Evolutionary conservation across 2,797 vertebrate species (phyloP), one percentile per base, ranked within the genome.

Genomic region (Pangasius macronema): DNA sequence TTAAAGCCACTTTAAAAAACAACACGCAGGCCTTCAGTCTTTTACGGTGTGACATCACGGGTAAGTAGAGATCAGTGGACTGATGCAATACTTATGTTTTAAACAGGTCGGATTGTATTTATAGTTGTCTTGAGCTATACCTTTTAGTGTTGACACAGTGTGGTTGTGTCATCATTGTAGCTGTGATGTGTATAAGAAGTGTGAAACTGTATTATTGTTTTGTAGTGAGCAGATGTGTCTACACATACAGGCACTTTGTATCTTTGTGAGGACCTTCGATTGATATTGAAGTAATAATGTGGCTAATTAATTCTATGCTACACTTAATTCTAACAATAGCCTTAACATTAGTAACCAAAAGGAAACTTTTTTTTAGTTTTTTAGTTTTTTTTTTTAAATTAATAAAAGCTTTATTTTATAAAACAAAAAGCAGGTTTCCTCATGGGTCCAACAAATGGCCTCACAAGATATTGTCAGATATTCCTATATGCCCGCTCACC

Each of bases 1-100:
- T 89, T 88, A 89, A 89, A 89, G 84, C 72, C 73, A 85, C 68
- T 85, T 85, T 88, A 83, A 89, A 86, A 89, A 89, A 59, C 77
- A 67, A 80, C 85, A 85, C n/a, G 20, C 77, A 76, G 73, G 85
- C 24, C 81, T 88, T 85, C 72, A 87, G 87, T 88, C 80, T 87
- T 88, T 85, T 39, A 77, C 84, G 20, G 22, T 13, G n/a, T 61
- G 70, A 67, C 76, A 86, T 67, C 87, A 36, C 87, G 84, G n/a
- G 82, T 82, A 57, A 75, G 67, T 84, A 61, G 82, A 77, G 77
- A 53, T 83, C 73, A 83, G 53, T 36, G 63, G 27, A 55, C 57
- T 65, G 70, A 83, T 83, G 70, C 16, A 49, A 72, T 84, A 65
- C 65, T 61, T 30, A 49, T 65, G 80, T 55, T 83, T 77, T 53